These are phyloP conservation scores for Microtus ochrogaster DNA, from an alignment of 2,113 vertebrate genomes.

Conservation along the genomic window DNA sequence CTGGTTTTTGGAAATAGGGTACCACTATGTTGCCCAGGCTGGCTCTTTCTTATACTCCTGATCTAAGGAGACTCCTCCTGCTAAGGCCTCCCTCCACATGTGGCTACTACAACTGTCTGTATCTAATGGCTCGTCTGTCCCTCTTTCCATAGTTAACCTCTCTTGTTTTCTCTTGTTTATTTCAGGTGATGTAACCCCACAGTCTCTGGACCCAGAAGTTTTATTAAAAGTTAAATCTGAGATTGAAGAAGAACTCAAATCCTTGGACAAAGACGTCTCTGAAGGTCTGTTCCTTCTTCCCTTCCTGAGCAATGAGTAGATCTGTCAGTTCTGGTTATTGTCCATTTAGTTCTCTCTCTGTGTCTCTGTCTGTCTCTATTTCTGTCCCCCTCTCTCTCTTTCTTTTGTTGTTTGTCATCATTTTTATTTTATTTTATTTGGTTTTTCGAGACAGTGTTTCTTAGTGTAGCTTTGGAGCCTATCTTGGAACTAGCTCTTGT, in stretches of 20 bases:
- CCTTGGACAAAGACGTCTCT: slow-evolving; percentile 93
- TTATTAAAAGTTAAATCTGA: slow-evolving; percentile 90
- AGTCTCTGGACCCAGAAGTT: slow-evolving; percentile 84
- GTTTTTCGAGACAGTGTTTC: background rate
- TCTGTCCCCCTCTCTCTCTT: no score
- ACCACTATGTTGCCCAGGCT: background rate
- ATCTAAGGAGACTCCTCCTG: background rate
- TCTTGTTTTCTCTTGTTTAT: slow-evolving; percentile 78
- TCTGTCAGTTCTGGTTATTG: slow-evolving; percentile 19
- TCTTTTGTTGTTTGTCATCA: no score
- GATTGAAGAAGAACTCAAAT: slow-evolving; percentile 92
- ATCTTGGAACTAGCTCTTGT: no score
- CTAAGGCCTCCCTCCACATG: background rate
- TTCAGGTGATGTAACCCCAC: slow-evolving; percentile 81
- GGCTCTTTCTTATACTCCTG: background rate
- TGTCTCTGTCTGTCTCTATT: no score
- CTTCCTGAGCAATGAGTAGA: slow-evolving; percentile 22
- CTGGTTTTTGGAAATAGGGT: background rate
- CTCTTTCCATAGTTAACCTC: slow-evolving; percentile 31
- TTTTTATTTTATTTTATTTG: background rate
- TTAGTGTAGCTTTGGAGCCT: no score
- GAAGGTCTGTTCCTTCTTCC: slow-evolving; percentile 88
- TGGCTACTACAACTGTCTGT: no score
- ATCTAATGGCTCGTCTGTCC: background rate
- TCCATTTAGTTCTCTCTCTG: background rate